Conservation (phyloP, 2,888 invertebrate genomes). For the Diadegma fenestrale region DNA sequence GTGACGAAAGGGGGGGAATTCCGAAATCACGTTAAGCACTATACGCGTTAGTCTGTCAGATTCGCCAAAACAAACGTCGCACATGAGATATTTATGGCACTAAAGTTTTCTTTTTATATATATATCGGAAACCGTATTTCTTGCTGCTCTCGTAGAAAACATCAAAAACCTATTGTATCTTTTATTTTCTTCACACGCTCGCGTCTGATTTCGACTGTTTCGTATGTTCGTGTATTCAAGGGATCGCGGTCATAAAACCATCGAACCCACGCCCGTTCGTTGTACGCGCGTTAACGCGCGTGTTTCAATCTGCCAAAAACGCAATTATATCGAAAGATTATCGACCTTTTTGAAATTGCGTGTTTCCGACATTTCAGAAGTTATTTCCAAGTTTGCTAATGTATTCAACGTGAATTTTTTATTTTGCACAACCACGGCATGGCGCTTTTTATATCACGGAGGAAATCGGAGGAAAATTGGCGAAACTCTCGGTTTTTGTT, state of each 20-base stretch:
- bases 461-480: no score
- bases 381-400: background rate
- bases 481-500: no score
- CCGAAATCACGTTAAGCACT: background rate
- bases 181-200: background rate
- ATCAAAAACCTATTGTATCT: constrained; percentile 5
- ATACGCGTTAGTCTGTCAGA: constrained; percentile 4
- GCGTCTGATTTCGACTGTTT: no score
- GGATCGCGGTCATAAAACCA: constrained; percentile 44
- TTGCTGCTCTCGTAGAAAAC: background rate
- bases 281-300: background rate
- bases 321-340: constrained; percentile 19
- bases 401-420: background rate
- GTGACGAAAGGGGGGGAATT: background rate
- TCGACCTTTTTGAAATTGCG: background rate
- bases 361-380: background rate
- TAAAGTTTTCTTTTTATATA: constrained; percentile 39
- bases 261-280: constrained; percentile 48
- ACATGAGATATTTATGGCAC: constrained; percentile 14
- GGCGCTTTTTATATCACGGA: no score
- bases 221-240: constrained; percentile 27
- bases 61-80: constrained; percentile 5
- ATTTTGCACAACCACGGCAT: background rate
- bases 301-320: constrained; percentile 41
- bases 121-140: no score